These are phyloP conservation scores for Eupithecia dodoneata DNA, from an alignment of 2,888 invertebrate species.

Conservation along the genomic window DNA sequence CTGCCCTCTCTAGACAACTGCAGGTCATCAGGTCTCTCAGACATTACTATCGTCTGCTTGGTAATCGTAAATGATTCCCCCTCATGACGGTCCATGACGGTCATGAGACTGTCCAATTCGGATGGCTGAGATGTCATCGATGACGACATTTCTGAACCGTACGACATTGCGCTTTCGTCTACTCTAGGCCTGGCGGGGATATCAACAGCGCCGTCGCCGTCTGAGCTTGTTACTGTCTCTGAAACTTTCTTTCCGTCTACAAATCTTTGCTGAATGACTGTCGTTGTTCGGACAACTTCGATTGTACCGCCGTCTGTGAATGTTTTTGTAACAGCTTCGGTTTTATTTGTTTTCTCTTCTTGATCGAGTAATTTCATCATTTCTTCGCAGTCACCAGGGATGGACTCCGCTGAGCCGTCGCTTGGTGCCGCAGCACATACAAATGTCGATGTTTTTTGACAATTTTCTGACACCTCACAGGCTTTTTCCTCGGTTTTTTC, in stretches of 20 bases:
- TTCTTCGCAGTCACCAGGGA: slow-evolving; percentile 85
- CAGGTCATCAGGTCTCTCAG: slow-evolving; percentile 76
- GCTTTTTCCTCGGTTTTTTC: slow-evolving; percentile 50
- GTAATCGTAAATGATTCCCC: slow-evolving; percentile 78
- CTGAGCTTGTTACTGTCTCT: slow-evolving; percentile 72
- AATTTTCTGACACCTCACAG: slow-evolving; percentile 70
- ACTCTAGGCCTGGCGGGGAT: slow-evolving; percentile 70
- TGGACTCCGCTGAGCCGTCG: slow-evolving; percentile 79
- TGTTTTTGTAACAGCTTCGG: slow-evolving; percentile 57
- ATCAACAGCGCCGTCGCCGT: slow-evolving; percentile 76
- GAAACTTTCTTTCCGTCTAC: slow-evolving; percentile 80
- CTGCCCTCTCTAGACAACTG: slow-evolving; percentile 75
- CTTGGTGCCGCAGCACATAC: slow-evolving; percentile 78
- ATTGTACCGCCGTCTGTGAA: slow-evolving; percentile 69
- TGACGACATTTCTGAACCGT: slow-evolving; percentile 81
- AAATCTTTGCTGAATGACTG: slow-evolving; percentile 76
- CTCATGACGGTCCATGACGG: slow-evolving; percentile 76
- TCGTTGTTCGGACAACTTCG: slow-evolving; percentile 76
- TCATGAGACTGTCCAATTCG: slow-evolving; percentile 80
- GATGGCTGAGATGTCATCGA: slow-evolving; percentile 81
- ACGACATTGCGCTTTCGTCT: slow-evolving; percentile 74
- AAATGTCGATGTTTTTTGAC: slow-evolving; percentile 72
- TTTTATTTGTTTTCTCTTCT: slow-evolving; percentile 75
- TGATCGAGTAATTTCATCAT: slow-evolving; percentile 84
- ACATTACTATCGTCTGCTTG: slow-evolving; percentile 66